phyloP scores from a whole-genome alignment of 1,140 invertebrate species.

The Acromyrmex charruanus region DNA sequence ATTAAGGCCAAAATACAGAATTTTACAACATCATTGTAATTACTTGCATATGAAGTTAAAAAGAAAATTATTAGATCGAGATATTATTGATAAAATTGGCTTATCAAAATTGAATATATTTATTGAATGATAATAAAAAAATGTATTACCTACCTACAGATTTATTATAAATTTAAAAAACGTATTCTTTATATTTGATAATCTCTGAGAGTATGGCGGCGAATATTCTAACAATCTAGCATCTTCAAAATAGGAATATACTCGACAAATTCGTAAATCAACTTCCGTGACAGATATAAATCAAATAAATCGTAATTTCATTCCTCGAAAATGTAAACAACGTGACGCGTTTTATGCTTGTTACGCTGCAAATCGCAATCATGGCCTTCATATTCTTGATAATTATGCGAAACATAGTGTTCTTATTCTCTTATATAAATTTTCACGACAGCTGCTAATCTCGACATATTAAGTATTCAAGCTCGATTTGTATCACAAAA shows the following conservation, averaged over 20 bases:
- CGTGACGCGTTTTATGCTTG: slow-evolving; percentile 39
- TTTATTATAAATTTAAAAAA: neutral
- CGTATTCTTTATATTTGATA: neutral
- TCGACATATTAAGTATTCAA: slow-evolving; percentile 2
- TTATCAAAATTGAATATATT: neutral
- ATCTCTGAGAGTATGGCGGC: neutral
- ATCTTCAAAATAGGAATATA: slow-evolving; percentile 5
- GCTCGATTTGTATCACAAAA: neutral
- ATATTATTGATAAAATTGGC: neutral
- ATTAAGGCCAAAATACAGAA: no score
- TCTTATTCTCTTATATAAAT: neutral
- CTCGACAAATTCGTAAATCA: slow-evolving; percentile 50
- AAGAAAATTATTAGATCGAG: neutral
- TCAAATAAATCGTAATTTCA: slow-evolving; percentile 38
- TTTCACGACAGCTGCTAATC: slow-evolving; percentile 8
- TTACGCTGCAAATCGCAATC: slow-evolving; percentile 41
- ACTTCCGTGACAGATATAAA: slow-evolving; percentile 54
- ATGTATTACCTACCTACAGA: neutral
- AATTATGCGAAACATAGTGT: slow-evolving; percentile 15
- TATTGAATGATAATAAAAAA: neutral
- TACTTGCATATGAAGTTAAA: neutral
- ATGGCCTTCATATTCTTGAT: slow-evolving; percentile 34
- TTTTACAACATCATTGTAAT: neutral
- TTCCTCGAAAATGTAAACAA: slow-evolving; percentile 40
- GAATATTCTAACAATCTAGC: slow-evolving; percentile 7